phyloP scores from a whole-genome alignment of 2,888 invertebrate species.

The Drosophila cracens region DNA sequence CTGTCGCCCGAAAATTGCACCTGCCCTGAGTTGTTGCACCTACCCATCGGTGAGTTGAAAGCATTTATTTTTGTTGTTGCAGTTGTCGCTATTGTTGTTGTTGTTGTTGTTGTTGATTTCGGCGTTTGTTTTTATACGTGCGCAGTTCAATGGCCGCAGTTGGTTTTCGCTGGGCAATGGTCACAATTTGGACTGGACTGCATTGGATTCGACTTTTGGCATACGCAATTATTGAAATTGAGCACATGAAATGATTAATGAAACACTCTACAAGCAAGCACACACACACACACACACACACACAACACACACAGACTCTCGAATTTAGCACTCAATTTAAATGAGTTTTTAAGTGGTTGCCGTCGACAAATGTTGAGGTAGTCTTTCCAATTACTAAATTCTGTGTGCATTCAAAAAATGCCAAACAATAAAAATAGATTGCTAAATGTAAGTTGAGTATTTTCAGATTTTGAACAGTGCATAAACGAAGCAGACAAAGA shows the following conservation, averaged over 20 bases:
- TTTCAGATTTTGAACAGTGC: not conserved
- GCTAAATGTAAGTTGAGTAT: too few relatives aligned
- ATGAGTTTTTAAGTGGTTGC: slow-evolving; percentile 28
- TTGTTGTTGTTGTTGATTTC: slow-evolving; percentile 45
- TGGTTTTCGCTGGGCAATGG: slow-evolving; percentile 31
- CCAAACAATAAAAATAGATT: not conserved
- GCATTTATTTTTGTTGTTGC: slow-evolving; percentile 29
- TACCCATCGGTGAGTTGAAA: slow-evolving; percentile 57
- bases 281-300: not conserved
- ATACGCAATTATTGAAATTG: slow-evolving; percentile 49
- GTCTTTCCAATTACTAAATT: slow-evolving; percentile 1
- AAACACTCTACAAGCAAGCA: slow-evolving; percentile 1
- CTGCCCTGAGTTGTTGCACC: slow-evolving; percentile 68
- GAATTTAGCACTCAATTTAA: slow-evolving; percentile 13
- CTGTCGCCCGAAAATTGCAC: slow-evolving; percentile 67
- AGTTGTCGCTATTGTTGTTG: slow-evolving; percentile 21
- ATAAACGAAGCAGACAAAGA: not conserved
- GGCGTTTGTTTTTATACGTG: slow-evolving; percentile 49
- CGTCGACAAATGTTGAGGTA: slow-evolving; percentile 16
- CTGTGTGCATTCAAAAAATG: not conserved
- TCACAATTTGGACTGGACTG: slow-evolving; percentile 25
- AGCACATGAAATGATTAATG: slow-evolving; percentile 28
- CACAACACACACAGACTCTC: not conserved
- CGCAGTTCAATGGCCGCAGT: slow-evolving; percentile 63
- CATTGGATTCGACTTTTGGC: slow-evolving; percentile 20